phyloP scores from a whole-genome alignment of 2,888 invertebrate species.

The Hetaerina titia region DNA sequence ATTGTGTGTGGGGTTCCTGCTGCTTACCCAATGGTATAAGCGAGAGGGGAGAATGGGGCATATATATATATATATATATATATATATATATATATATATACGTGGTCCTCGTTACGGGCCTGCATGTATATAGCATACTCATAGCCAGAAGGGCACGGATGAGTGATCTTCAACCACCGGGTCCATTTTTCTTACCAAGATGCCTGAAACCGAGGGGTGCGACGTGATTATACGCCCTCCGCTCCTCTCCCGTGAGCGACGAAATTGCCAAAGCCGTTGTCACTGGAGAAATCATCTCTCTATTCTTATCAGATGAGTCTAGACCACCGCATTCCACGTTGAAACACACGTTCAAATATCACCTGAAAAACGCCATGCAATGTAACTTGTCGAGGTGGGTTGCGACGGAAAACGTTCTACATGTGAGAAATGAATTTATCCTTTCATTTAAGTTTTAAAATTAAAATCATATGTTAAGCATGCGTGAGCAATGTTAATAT shows the following conservation, averaged over 20 bases:
- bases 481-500: too few species aligned
- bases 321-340: neutral
- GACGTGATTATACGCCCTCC: constrained; percentile 1
- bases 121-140: neutral
- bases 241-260: neutral
- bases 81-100: too few species aligned
- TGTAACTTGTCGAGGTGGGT: too few species aligned
- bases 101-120: neutral
- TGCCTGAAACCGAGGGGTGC: neutral
- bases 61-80: neutral
- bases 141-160: neutral
- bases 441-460: too few species aligned
- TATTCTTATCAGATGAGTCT: neutral
- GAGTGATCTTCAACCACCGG: neutral
- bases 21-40: neutral
- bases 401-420: too few species aligned
- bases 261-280: neutral
- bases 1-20: neutral
- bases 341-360: neutral
- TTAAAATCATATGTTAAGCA: too few species aligned
- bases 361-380: too few species aligned
- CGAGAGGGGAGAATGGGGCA: neutral
- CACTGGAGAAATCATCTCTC: neutral
- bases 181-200: neutral
- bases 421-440: too few species aligned